A percentile compares a stretch with the other conserved stretches of the same genome.
Conservation (phyloP, 1,140 invertebrate genomes). For the Ceratoteleas bidentatus region DNA sequence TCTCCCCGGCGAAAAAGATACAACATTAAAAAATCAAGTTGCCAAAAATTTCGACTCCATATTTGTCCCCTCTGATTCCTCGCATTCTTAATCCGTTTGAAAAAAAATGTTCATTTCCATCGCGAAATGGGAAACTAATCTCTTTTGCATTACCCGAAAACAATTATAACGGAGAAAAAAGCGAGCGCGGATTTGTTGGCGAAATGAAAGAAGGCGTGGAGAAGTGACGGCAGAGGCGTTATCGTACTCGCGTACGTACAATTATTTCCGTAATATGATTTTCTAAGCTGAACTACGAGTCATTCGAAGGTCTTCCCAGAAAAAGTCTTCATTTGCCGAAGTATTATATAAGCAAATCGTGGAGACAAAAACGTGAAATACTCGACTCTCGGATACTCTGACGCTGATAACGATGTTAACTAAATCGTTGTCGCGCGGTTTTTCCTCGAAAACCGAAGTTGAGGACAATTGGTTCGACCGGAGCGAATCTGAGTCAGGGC, state of each 20-base stretch:
- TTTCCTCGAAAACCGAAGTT: conserved; percentile 1
- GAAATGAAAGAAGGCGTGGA: conserved; percentile 48
- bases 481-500: too few relatives aligned
- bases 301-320: conserved; percentile 63
- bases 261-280: conserved; percentile 64
- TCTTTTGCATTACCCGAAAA: too few relatives aligned
- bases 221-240: conserved; percentile 34
- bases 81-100: too few relatives aligned
- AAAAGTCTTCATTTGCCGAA: conserved; percentile 56
- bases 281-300: conserved; percentile 45
- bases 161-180: too few relatives aligned
- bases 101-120: not conserved
- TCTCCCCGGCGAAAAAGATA: too few relatives aligned
- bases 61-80: too few relatives aligned
- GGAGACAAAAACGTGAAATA: conserved; percentile 29
- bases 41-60: too few relatives aligned
- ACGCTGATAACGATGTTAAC: conserved; percentile 32
- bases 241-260: conserved; percentile 26
- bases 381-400: conserved; percentile 26
- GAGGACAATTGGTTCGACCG: not conserved
- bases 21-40: too few relatives aligned
- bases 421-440: conserved; percentile 10
- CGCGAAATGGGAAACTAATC: too few relatives aligned
- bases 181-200: too few relatives aligned
- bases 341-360: conserved; percentile 58